Conservation (phyloP, 2,888 invertebrate genomes). For the Lasioglossum oenotherae region DNA sequence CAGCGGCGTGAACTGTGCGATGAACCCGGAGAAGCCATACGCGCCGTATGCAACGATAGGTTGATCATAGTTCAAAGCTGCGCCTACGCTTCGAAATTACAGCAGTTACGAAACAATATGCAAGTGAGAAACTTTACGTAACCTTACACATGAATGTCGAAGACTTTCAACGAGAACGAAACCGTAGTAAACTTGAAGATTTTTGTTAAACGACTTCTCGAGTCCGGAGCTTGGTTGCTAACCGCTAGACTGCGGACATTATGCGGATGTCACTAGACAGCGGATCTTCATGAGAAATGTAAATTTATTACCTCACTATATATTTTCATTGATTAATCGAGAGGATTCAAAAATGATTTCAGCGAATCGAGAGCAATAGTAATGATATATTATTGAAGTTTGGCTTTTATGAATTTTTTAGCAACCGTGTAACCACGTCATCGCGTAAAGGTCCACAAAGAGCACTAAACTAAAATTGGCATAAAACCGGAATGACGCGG, state of each 20-base stretch:
- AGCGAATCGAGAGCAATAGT: too few relatives aligned
- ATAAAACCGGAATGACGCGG: neutral
- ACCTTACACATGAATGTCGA: neutral
- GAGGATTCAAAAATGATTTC: too few relatives aligned
- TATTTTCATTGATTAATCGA: too few relatives aligned
- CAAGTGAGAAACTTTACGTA: neutral
- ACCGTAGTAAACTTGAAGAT: neutral
- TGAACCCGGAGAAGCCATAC: slow-evolving; percentile 21
- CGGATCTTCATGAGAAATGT: too few relatives aligned
- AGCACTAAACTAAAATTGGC: slow-evolving; percentile 5
- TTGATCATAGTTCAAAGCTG: neutral
- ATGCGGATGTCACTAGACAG: neutral
- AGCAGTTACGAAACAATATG: neutral
- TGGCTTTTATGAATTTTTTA: neutral
- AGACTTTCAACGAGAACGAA: too few relatives aligned
- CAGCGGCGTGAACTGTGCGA: neutral
- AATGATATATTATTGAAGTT: neutral
- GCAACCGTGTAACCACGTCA: neutral
- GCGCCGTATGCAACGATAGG: neutral
- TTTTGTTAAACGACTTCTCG: neutral
- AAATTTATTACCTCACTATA: too few relatives aligned
- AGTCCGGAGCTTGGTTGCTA: neutral
- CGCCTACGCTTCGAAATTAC: neutral
- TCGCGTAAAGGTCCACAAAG: neutral
- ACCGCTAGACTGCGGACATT: neutral